Evolutionary conservation across 2,888 invertebrate genomes (phyloP), one percentile per base, ranked within the genome.

Genomic region (Oscheius onirici): DNA sequence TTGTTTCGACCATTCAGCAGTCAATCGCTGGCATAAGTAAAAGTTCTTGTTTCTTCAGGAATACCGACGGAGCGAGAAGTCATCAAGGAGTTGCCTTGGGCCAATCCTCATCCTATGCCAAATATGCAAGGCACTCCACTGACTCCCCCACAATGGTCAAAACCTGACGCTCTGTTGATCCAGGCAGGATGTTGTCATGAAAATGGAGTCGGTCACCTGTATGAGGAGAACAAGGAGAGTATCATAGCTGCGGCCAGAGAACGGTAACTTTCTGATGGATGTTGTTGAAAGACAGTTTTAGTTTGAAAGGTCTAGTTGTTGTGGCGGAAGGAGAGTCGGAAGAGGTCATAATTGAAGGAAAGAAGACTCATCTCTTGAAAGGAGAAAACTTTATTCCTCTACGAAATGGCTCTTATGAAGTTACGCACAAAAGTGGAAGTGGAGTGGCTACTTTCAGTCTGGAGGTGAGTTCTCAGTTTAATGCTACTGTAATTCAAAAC

Each of bases 131-230:
- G 40, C 2, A 76, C 55, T 57, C 71, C 17, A 66, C 54, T 54
- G 10, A 60, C 69, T 34, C 51, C 34, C 11, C 40, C 43, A 6
- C 3, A 44, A 5, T 71, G 72, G 76, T 41, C 49, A 8, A 75
- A 78, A 0, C 77, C 82, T n/a, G 83, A 85, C 57, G 80, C 82
- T 0, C 71, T 85, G 10, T 74, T 85, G n/a, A 77, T 82, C 1
- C 71, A 58, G 24, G 60, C 52, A 11, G 85, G 83, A 8, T 86
- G 86, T 43, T 86, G 86, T 68, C 85, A 86, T 60, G 85, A 86
- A 17, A 77, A 79, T 54, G 83, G 82, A n/a, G 75, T 78, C 28
- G 80, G 83, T 10, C 79, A 83, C 67, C 52, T 85, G 15, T 85
- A 79, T 61, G 75, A 76, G 2, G 86, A 86, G 58, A 86, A 86